These are phyloP conservation scores for Montipora sp. DNA, from an alignment of 64 coral and sea anemone genomes.

Conservation along the genomic window DNA sequence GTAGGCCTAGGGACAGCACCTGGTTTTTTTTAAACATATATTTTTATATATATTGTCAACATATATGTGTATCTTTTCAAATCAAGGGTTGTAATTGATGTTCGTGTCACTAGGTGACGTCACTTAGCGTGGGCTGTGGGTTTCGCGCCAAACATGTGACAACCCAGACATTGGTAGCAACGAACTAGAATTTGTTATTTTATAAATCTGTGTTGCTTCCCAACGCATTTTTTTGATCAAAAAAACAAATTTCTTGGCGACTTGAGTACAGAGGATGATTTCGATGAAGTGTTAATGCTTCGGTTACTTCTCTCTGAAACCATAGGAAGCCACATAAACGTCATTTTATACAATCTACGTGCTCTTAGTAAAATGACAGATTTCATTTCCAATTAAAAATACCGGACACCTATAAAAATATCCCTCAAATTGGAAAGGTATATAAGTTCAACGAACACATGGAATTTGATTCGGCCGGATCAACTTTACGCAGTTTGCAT, in stretches of 20 bases:
- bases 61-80: background rate
- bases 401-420: slow-evolving; percentile 19
- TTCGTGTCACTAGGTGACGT: slow-evolving; percentile 26
- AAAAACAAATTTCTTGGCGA: background rate
- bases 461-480: no score
- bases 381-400: background rate
- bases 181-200: no score
- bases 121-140: slow-evolving; percentile 9
- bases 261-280: background rate
- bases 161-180: no score
- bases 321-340: background rate
- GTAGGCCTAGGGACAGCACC: background rate
- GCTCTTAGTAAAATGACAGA: background rate
- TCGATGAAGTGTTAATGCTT: background rate
- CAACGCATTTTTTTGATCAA: no score
- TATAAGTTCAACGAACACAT: background rate
- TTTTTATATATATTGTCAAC: background rate
- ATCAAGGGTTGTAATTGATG: background rate
- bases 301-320: background rate
- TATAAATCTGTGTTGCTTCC: no score
- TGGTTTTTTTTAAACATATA: background rate
- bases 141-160: slow-evolving; percentile 24
- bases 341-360: background rate
- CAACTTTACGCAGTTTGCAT: no score
- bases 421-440: background rate